These are phyloP conservation scores for Papilio aristodemus DNA, from an alignment of 1,140 invertebrate genomes.

Conservation along the genomic window DNA sequence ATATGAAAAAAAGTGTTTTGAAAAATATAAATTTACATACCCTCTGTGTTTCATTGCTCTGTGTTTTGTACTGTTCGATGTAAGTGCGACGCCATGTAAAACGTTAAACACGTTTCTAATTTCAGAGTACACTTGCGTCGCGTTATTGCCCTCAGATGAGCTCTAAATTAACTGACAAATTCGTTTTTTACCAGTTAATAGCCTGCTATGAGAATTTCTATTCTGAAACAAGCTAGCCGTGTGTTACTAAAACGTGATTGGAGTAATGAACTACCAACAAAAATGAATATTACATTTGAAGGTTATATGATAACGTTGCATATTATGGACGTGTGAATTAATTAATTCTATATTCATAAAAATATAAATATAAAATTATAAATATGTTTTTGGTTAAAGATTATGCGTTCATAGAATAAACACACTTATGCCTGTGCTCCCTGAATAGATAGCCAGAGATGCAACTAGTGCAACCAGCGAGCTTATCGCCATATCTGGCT, in stretches of 20 bases:
- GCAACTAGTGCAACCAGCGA: no score
- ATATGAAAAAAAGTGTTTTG: no score
- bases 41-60: constrained; percentile 32
- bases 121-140: constrained; percentile 38
- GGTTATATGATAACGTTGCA: no score
- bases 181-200: constrained; percentile 12
- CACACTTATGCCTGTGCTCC: no score
- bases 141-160: constrained; percentile 40
- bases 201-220: neutral
- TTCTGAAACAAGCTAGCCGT: neutral
- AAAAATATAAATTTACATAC: constrained; percentile 19
- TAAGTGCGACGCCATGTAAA: constrained; percentile 41
- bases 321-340: no score
- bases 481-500: no score
- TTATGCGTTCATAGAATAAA: no score
- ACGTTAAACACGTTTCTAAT: constrained; percentile 49
- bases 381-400: no score
- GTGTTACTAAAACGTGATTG: neutral
- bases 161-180: constrained; percentile 35
- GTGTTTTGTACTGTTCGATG: constrained; percentile 32
- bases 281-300: no score
- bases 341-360: no score
- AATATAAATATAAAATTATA: no score
- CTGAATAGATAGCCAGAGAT: no score
- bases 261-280: neutral